Base-by-base conservation (phyloP, 2,797 vertebrate genomes). In the Ara ararauna region DNA sequence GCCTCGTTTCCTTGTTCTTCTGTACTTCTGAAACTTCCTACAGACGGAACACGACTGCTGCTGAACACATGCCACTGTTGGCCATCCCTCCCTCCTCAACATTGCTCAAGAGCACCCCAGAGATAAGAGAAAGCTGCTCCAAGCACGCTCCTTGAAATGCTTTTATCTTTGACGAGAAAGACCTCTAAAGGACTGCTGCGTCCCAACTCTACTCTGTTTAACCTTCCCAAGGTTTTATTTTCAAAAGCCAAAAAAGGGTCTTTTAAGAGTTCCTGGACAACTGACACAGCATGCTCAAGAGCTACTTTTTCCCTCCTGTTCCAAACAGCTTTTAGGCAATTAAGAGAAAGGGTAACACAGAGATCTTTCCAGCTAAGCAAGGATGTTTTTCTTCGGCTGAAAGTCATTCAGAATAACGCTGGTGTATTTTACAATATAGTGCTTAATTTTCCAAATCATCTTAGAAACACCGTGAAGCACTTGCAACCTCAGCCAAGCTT, bases 141-240 rank as follows among this genome's bases (percentile, higher is more conserved):
- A 91, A 94, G 87, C 88, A 79, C 50, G 85, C 66, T 91, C 93
- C 91, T 92, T 91, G 81, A 96, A 95, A 96, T 32, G 44, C 91
- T 93, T 94, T 96, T 34, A 93, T 89, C 88, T 95, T 85, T 80
- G 65, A 90, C 61, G 65, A 89, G 71, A 93, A 93, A 91, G 84
- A 85, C 90, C 91, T 94, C 75, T 90, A 44, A 94, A 90, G 75
- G 78, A 85, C 88, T 79, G 62, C n/a, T 0, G 0, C 1, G 0
- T 89, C 73, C 61, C 5, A 6, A 76, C 68, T 75, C 74, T 32
- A 77, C 64, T 79, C 70, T 89, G 77, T 65, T 95, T 94, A 94
- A 94, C 93, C 90, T 95, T 95, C 78, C 93, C 93, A 94, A 92
- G 75, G 88, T 92, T 96, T 93, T 93, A 76, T 87, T 90, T 93